A percentile compares a stretch with the other conserved stretches of the same genome.
Evolutionary conservation across 2,113 vertebrate genomes (phyloP).

Genomic region (Perccottus glenii): DNA sequence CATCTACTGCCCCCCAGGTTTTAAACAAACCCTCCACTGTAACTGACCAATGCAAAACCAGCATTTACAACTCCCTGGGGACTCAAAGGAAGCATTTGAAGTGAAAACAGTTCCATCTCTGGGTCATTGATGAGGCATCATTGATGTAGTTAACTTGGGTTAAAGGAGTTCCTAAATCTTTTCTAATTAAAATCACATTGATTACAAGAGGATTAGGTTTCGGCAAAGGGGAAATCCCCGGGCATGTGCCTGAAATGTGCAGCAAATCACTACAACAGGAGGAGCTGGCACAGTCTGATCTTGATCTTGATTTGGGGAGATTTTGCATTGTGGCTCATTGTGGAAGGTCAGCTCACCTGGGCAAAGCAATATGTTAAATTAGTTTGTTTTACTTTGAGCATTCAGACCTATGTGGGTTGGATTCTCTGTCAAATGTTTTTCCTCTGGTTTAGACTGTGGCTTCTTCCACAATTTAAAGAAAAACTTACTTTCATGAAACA

Average conservation of each 20-base stretch:
- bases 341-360: slow-evolving; percentile 40
- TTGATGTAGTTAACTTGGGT: slow-evolving; percentile 65
- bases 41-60: slow-evolving; percentile 17
- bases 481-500: background rate
- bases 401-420: slow-evolving; percentile 20
- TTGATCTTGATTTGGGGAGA: slow-evolving; percentile 15
- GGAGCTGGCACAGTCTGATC: slow-evolving; percentile 36
- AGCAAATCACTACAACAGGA: slow-evolving; percentile 54
- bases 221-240: slow-evolving; percentile 56
- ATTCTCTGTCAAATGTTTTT: slow-evolving; percentile 51
- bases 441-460: slow-evolving; percentile 6
- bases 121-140: slow-evolving; percentile 57
- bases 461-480: background rate
- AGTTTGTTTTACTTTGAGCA: background rate
- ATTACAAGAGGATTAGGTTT: slow-evolving; percentile 58
- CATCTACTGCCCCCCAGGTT: slow-evolving; percentile 54
- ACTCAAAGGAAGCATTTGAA: slow-evolving; percentile 24
- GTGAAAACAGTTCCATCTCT: slow-evolving; percentile 40
- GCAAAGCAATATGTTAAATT: slow-evolving; percentile 8
- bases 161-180: slow-evolving; percentile 52
- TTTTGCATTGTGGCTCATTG: slow-evolving; percentile 37
- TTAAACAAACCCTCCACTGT: slow-evolving; percentile 41
- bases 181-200: slow-evolving; percentile 70
- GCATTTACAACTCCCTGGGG: slow-evolving; percentile 46
- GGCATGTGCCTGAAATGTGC: slow-evolving; percentile 49